These are phyloP conservation scores for Drosophila testacea DNA, from an alignment of 2,888 invertebrate genomes.

Conservation along the genomic window DNA sequence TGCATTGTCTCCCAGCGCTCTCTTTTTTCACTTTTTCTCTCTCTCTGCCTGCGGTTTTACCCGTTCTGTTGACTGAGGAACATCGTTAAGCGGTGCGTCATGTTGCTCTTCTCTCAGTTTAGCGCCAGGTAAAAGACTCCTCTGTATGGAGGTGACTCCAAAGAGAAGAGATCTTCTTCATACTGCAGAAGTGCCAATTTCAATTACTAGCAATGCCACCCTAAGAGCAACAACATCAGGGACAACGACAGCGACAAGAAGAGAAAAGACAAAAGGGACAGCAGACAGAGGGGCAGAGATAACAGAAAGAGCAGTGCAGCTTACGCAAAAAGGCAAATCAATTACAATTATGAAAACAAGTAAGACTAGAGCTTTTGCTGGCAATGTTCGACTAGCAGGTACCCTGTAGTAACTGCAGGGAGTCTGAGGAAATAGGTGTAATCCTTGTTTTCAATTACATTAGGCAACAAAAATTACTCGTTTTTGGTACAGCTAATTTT, in stretches of 20 bases:
- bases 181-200: slow-evolving; percentile 45
- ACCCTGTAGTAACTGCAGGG: slow-evolving; percentile 1
- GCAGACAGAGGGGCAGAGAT: slow-evolving; percentile 7
- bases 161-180: slow-evolving; percentile 8
- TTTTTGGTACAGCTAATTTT: no score
- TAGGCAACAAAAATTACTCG: no score
- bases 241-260: slow-evolving; percentile 3
- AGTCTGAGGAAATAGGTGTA: background rate
- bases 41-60: slow-evolving; percentile 27
- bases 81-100: slow-evolving; percentile 56
- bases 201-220: slow-evolving; percentile 33
- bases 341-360: slow-evolving; percentile 73
- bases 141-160: background rate
- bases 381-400: slow-evolving; percentile 3
- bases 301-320: slow-evolving; percentile 14
- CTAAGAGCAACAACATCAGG: slow-evolving; percentile 17
- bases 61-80: slow-evolving; percentile 6
- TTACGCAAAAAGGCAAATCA: slow-evolving; percentile 69
- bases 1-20: slow-evolving; percentile 17
- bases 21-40: background rate
- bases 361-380: slow-evolving; percentile 3
- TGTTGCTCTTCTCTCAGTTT: background rate
- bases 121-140: slow-evolving; percentile 30
- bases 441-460: background rate
- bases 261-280: slow-evolving; percentile 26